phyloP scores from a whole-genome alignment of 2,888 invertebrate species.

The Xylocampa areola region DNA sequence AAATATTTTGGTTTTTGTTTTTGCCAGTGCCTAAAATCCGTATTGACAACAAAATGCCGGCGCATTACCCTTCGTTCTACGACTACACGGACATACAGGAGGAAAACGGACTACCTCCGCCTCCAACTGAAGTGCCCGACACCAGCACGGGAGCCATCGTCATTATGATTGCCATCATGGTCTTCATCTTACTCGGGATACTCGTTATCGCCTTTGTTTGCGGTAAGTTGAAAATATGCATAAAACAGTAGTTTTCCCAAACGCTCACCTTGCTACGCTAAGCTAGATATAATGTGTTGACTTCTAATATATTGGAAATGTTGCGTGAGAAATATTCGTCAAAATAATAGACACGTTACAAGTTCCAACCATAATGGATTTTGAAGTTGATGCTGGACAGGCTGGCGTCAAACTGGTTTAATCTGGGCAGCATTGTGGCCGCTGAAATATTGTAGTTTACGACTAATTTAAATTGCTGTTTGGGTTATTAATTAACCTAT shows the following conservation, averaged over 20 bases:
- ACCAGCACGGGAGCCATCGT: constrained; percentile 66
- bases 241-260: neutral
- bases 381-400: too few species aligned
- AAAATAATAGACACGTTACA: too few species aligned
- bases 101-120: constrained; percentile 55
- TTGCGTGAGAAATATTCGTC: too few species aligned
- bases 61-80: constrained; percentile 79
- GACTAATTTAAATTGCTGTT: too few species aligned
- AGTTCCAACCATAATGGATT: too few species aligned
- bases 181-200: constrained; percentile 62
- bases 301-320: too few species aligned
- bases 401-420: too few species aligned
- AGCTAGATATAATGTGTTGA: too few species aligned
- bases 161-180: constrained; percentile 62
- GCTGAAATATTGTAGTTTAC: too few species aligned
- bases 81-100: constrained; percentile 77
- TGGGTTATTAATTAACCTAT: neutral
- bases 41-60: constrained; percentile 76
- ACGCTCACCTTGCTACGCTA: neutral
- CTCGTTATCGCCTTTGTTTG: constrained; percentile 64
- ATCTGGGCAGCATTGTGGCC: too few species aligned
- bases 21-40: constrained; percentile 74
- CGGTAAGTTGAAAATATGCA: constrained; percentile 57
- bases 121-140: constrained; percentile 68
- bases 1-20: constrained; percentile 2